Conservation (phyloP, 30 jellyfish, hydroid and myxozoan genomes). For the Hydractinia symbiolongicarpus region DNA sequence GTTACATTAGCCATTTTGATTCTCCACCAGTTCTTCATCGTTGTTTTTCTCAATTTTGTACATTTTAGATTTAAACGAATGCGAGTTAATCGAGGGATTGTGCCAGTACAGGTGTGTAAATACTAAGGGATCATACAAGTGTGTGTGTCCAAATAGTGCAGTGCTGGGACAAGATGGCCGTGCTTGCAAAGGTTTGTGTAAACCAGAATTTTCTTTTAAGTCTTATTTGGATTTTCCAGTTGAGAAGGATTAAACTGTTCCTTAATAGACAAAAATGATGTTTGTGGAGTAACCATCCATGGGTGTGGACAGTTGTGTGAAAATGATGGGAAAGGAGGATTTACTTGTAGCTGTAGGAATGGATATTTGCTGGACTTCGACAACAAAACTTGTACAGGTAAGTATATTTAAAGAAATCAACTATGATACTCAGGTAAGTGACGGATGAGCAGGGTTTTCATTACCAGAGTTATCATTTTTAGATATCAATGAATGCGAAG, state of each 20-base stretch:
- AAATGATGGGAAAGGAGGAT: slow-evolving; percentile 6
- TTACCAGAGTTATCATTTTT: background rate
- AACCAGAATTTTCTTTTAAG: background rate
- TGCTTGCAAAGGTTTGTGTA: background rate
- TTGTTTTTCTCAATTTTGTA: background rate
- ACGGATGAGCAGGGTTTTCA: background rate
- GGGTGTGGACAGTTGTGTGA: background rate
- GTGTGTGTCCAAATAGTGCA: slow-evolving; percentile 55
- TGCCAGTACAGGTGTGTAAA: slow-evolving; percentile 62
- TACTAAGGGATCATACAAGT: slow-evolving; percentile 64
- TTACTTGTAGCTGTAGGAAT: background rate
- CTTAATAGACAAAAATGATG: slow-evolving; percentile 1
- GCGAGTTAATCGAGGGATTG: slow-evolving; percentile 45
- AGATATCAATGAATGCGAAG: slow-evolving; percentile 4
- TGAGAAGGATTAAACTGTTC: background rate
- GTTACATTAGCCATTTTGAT: background rate
- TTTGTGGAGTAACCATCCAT: background rate
- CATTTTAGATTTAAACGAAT: slow-evolving; percentile 57
- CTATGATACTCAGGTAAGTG: background rate
- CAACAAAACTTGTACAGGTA: background rate
- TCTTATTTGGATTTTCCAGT: background rate
- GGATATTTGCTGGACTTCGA: background rate
- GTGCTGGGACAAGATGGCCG: slow-evolving; percentile 1
- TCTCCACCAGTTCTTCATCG: background rate
- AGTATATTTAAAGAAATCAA: background rate